A percentile compares a stretch with the other conserved stretches of the same genome.
phyloP scores from a whole-genome alignment of 2,797 vertebrate species.

The Cephalopachus bancanus region DNA sequence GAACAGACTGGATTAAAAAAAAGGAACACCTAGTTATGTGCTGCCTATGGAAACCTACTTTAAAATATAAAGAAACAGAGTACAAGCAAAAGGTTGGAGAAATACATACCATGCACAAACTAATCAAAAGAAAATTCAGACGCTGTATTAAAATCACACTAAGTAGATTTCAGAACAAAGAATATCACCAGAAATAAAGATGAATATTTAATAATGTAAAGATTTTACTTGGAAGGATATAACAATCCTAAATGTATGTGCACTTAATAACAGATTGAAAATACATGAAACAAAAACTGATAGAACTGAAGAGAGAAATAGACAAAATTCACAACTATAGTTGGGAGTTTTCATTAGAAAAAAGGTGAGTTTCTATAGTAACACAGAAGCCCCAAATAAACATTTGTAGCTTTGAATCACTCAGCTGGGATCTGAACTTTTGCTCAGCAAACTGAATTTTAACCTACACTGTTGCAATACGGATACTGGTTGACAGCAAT shows the following conservation, averaged over 20 bases:
- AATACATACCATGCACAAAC: background rate
- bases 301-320: background rate
- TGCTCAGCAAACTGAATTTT: background rate
- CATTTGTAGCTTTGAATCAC: background rate
- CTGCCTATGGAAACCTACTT: background rate
- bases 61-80: background rate
- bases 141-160: background rate
- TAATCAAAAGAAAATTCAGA: background rate
- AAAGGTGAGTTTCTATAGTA: background rate
- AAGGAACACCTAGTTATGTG: background rate
- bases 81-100: background rate
- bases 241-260: background rate
- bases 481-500: background rate
- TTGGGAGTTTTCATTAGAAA: background rate
- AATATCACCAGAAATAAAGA: background rate
- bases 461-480: slow-evolving; percentile 4
- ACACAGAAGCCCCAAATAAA: background rate
- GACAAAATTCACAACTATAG: background rate
- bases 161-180: background rate
- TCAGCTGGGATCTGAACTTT: background rate
- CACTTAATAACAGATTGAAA: background rate
- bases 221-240: background rate
- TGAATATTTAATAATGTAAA: background rate
- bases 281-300: background rate
- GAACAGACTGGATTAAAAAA: background rate